Conservation (phyloP, 1,140 invertebrate species). For the Drosophila sturtevanti region DNA sequence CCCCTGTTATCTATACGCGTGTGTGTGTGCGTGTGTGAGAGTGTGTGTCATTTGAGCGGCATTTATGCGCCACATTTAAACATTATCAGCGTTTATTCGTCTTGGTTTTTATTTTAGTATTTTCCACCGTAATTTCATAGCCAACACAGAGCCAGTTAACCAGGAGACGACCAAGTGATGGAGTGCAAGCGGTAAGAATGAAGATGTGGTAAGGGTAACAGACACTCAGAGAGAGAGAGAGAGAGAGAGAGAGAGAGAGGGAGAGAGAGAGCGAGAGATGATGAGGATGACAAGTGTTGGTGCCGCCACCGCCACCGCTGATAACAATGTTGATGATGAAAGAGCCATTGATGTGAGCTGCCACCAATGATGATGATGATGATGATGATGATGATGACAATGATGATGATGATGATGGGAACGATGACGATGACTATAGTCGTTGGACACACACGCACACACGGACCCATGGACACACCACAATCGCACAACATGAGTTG, state of each 20-base stretch:
- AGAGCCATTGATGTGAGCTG: slow-evolving; percentile 70
- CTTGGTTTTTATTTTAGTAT: slow-evolving; percentile 73
- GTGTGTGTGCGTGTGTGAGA: slow-evolving; percentile 18
- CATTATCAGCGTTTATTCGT: slow-evolving; percentile 64
- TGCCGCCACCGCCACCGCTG: slow-evolving; percentile 34
- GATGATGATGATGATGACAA: slow-evolving; percentile 18
- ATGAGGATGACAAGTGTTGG: slow-evolving; percentile 39
- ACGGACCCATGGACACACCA: slow-evolving; percentile 15
- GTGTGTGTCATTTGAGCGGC: slow-evolving; percentile 48
- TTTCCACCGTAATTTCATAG: slow-evolving; percentile 76
- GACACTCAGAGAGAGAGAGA: background rate
- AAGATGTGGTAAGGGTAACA: background rate
- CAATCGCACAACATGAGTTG: background rate
- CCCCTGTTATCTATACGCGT: slow-evolving; percentile 4
- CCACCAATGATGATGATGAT: slow-evolving; percentile 21
- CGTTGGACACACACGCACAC: slow-evolving; percentile 6
- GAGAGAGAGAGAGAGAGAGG: background rate
- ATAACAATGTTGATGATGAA: slow-evolving; percentile 79
- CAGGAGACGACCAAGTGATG: background rate
- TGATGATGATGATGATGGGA: slow-evolving; percentile 38
- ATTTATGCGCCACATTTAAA: slow-evolving; percentile 62
- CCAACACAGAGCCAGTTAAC: slow-evolving; percentile 36
- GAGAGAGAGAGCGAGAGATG: background rate
- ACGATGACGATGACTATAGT: slow-evolving; percentile 1
- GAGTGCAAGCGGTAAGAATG: slow-evolving; percentile 32